phyloP scores from a whole-genome alignment of 2,113 vertebrate species.

The Heloderma charlesbogerti region DNA sequence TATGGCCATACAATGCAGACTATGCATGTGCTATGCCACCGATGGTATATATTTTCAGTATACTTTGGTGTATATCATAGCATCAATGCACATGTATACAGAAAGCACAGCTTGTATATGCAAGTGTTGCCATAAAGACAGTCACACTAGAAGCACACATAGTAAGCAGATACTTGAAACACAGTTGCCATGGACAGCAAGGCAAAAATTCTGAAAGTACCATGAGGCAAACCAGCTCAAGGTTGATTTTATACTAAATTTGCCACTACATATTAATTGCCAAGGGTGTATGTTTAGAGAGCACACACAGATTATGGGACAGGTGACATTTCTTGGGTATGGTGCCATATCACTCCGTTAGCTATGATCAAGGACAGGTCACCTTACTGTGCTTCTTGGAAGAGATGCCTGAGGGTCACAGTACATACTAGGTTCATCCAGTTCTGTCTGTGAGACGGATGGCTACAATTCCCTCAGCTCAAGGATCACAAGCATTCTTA shows the following conservation, averaged over 20 bases:
- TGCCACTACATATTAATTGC: background rate
- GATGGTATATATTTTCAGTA: constrained; percentile 7
- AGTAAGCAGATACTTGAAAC: constrained; percentile 8
- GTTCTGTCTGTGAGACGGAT: constrained; percentile 53
- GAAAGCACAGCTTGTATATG: background rate
- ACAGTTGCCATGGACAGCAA: background rate
- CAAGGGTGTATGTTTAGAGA: rapidly evolving
- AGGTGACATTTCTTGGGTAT: background rate
- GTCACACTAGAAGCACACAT: constrained; percentile 15
- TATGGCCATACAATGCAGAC: background rate
- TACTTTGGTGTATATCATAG: rapidly evolving
- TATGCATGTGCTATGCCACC: background rate
- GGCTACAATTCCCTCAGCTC: constrained; percentile 3
- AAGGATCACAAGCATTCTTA: background rate
- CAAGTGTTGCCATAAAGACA: rapidly evolving
- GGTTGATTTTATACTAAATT: background rate
- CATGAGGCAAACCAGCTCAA: constrained; percentile 6
- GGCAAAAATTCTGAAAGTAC: background rate
- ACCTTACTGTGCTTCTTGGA: background rate
- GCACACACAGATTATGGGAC: background rate
- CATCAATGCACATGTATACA: background rate
- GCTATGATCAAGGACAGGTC: background rate
- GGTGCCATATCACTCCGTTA: background rate
- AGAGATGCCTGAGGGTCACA: background rate
- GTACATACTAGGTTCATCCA: constrained; percentile 12